Evolutionary conservation across 1,140 invertebrate genomes (phyloP), one percentile per base, ranked within the genome.

Genomic region (Drosophila tropicalis): DNA sequence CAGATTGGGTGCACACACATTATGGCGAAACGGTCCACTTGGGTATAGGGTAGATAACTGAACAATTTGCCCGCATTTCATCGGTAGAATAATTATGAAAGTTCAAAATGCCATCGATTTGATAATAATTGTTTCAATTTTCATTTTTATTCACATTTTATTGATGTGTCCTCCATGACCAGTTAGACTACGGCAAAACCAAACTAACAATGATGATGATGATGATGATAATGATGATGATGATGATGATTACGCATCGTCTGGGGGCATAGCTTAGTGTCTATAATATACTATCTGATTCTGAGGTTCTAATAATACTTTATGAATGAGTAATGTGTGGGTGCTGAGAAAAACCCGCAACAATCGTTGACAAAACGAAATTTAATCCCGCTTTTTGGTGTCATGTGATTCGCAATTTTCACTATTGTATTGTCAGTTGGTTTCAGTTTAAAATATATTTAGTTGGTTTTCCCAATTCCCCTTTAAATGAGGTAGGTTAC

Each of bases 71-170:
- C 15, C 25, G 61, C 51, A 63, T 62, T 72, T 69, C 60, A 62
- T 62, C 40, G 19, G 40, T 40, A 25, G 57, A 60, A 61, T 72
- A 82, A 87, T 87, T 87, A 69, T 51, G 51, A 44, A 54, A 79
- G 82, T 87, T 86, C 83, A 86, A 58, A 79, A 61, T 57, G 83
- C 47, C 83, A 82, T 61, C 82, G 66, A 81, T 70, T 67, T 72
- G 62, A 85, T 78, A 69, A 70, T 34, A 75, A 85, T 78, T 85
- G 72, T 44, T 39, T 56, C 29, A 57, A 65, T 68, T 55, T 70
- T 22, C 34, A 17, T 22, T 67, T 29, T 54, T 12, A 62, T 61
- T 67, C 41, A 34, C 34, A 29, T 58, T 34, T 36, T 17, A 36
- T n/a, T 22, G 29, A 17, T 5, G n/a, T 61, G 41, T 15, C 17